Evolutionary conservation across 2,797 vertebrate species (phyloP).

Genomic region (Platyrinchus mystaceus): DNA sequence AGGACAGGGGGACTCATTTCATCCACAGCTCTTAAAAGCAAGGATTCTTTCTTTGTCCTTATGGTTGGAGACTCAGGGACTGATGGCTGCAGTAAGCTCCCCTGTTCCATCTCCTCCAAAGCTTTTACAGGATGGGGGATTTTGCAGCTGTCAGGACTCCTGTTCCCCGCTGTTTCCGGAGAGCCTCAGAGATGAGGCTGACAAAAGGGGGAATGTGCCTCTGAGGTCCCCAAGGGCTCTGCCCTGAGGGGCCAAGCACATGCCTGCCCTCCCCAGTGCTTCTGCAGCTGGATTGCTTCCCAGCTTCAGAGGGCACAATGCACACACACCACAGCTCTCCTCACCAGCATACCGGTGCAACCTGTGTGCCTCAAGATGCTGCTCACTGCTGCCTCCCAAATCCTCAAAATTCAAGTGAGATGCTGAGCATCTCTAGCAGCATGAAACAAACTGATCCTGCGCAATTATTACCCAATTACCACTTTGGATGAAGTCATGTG

Average conservation of each 20-base stretch:
- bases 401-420: fast-evolving
- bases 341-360: fast-evolving
- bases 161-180: fast-evolving
- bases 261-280: fast-evolving
- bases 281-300: background rate
- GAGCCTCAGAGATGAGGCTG: fast-evolving
- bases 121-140: background rate
- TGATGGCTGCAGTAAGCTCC: background rate
- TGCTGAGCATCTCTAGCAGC: background rate
- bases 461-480: background rate
- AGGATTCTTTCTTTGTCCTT: background rate
- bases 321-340: background rate
- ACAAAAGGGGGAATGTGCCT: background rate
- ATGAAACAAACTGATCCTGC: background rate
- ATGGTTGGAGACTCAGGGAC: background rate
- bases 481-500: background rate
- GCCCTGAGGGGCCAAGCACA: background rate
- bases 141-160: background rate
- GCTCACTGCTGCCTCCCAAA: background rate
- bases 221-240: fast-evolving
- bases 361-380: fast-evolving
- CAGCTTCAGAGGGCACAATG: background rate
- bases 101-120: background rate
- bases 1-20: background rate
- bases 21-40: background rate